Base-by-base conservation (phyloP, 1,140 invertebrate species). In the Bicyclus anynana region DNA sequence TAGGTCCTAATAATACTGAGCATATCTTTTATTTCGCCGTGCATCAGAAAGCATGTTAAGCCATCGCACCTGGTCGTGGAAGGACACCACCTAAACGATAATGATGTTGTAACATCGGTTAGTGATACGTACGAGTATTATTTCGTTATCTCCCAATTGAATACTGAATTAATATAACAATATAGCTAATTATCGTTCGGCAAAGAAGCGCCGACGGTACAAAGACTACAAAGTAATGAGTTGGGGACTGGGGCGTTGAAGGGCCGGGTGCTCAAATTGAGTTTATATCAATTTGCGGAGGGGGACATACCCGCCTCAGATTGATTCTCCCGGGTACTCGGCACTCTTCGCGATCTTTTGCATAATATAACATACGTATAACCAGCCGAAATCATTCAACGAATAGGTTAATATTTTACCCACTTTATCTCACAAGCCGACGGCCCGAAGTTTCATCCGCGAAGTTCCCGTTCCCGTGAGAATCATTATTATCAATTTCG, bases 201-300 rank as follows among this genome's bases (percentile, higher is more conserved):
- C 44, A 49, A 17, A 53, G 58, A 53, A 40, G 44, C 51, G 23
- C 44, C 26, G 35, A 35, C 50, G 23, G 52, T 20, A 21, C 18
- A 44, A 44, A 20, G 40, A 44, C 16, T 47, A 48, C 33, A 40
- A 49, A 48, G 33, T 59, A 40, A 59, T 54, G 52, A 53, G 51
- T 54, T 48, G 26, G 26, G 48, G 26, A 48, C 42, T 53, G n/a
- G 42, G 42, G 23, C 23, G 23, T 23, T 42, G 38, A 37, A 54
- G 40, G 26, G 46, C 17, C 46, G 59, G 46, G 63, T 56, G 60
- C 72, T 51, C 74, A 84, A 62, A 89, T 86, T 58, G 83, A 82
- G 69, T 89, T 77, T 72, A 87, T 81, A 17, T 88, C 72, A 79
- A 77, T 79, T 77, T 74, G 59, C 61, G 48, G 40, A 44, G 40